A percentile compares a stretch with the other conserved stretches of the same genome.
Evolutionary conservation across 1,140 invertebrate species (phyloP).

Genomic region (Drosophila ogumai): DNA sequence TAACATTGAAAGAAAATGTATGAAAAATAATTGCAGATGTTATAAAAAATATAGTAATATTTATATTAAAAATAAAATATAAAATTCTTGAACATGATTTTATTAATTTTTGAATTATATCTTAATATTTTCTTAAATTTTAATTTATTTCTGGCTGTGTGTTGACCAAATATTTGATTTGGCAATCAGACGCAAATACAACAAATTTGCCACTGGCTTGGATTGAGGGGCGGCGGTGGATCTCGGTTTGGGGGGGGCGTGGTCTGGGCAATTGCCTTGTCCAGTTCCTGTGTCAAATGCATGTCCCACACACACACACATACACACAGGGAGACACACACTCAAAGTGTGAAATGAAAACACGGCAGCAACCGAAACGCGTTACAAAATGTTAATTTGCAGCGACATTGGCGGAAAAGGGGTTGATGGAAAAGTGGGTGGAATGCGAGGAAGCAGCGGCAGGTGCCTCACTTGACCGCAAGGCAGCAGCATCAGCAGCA

Average conservation of each 20-base stretch:
- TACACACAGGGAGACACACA: constrained; percentile 16
- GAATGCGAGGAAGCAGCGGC: constrained; percentile 28
- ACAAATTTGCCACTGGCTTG: constrained; percentile 64
- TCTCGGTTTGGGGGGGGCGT: neutral
- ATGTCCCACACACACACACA: constrained; percentile 50
- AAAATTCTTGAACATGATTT: neutral
- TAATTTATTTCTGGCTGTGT: constrained; percentile 14
- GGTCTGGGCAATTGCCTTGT: constrained; percentile 49
- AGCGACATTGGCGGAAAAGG: constrained; percentile 37
- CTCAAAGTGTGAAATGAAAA: constrained; percentile 70
- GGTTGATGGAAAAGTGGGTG: constrained; percentile 7
- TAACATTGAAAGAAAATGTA: no score
- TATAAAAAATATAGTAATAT: neutral
- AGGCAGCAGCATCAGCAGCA: constrained; percentile 11
- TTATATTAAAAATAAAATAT: neutral
- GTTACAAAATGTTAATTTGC: constrained; percentile 81
- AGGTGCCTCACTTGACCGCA: constrained; percentile 50
- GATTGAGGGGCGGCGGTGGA: neutral
- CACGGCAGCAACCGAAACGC: constrained; percentile 63
- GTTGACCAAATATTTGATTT: constrained; percentile 73
- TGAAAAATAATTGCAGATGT: no score
- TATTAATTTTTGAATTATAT: neutral
- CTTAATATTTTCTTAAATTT: neutral
- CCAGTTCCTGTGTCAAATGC: constrained; percentile 55
- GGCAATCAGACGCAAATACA: constrained; percentile 77